Percentiles rank a stretch among this genome's conserved stretches.
Evolutionary conservation across 2,888 invertebrate species (phyloP).

Genomic region (Amblyteles armatorius): DNA sequence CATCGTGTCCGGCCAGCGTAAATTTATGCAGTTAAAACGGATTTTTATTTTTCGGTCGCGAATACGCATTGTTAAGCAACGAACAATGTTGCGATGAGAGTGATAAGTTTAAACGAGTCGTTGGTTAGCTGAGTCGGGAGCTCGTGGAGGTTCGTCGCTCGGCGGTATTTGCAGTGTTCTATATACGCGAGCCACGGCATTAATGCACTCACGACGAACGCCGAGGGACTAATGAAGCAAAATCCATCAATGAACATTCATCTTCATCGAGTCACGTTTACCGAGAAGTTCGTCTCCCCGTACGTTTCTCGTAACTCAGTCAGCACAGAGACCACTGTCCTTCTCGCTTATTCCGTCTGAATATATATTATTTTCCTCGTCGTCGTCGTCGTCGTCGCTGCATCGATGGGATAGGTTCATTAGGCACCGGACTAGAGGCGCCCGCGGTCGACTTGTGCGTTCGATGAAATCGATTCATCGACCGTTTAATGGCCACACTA

Average conservation of each 20-base stretch:
- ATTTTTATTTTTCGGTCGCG: constrained; percentile 25
- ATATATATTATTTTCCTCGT: constrained; percentile 22
- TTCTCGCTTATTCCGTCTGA: constrained; percentile 22
- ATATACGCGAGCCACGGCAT: constrained; percentile 8
- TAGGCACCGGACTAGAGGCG: constrained; percentile 29
- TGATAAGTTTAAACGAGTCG: constrained; percentile 45
- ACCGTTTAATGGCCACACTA: constrained; percentile 51
- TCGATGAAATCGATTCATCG: constrained; percentile 62
- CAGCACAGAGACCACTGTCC: constrained; percentile 20
- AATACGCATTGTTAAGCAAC: constrained; percentile 42
- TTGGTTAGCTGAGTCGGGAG: background rate
- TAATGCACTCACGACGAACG: constrained; percentile 29
- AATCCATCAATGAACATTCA: constrained; percentile 68
- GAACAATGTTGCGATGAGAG: constrained; percentile 44
- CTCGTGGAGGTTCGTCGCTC: background rate
- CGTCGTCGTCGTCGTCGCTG: constrained; percentile 30
- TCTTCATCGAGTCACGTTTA: constrained; percentile 65
- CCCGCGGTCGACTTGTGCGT: constrained; percentile 26
- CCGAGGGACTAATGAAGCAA: constrained; percentile 54
- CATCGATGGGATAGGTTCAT: constrained; percentile 53
- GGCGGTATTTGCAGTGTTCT: background rate
- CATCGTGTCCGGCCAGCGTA: background rate
- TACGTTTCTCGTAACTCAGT: constrained; percentile 38
- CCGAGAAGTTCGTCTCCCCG: constrained; percentile 43
- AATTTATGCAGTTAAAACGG: constrained; percentile 14